phyloP scores from a whole-genome alignment of 1,140 invertebrate genomes.

The Trichomalopsis sarcophagae region DNA sequence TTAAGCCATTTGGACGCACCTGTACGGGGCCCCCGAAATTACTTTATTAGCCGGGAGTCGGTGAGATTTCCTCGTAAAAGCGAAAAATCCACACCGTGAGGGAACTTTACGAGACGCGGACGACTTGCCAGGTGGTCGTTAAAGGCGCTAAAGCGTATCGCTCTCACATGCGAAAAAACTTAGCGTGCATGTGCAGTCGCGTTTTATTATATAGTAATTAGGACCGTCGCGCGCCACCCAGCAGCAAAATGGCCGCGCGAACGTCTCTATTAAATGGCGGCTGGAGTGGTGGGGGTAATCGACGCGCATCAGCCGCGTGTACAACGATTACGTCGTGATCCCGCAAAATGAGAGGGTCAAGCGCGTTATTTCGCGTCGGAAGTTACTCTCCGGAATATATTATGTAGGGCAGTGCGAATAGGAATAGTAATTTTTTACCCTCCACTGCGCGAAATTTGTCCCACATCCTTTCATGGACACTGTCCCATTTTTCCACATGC shows the following conservation, averaged over 20 bases:
- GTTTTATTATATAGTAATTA: slow-evolving; percentile 54
- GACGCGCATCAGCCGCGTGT: neutral
- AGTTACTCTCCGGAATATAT: too few relatives aligned
- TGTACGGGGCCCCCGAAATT: neutral
- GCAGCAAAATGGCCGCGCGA: slow-evolving; percentile 47
- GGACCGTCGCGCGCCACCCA: slow-evolving; percentile 42
- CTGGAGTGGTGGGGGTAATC: slow-evolving; percentile 38
- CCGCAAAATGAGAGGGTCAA: neutral
- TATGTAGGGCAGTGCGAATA: neutral
- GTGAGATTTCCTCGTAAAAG: slow-evolving; percentile 13
- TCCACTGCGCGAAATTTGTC: neutral
- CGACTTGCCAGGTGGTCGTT: slow-evolving; percentile 52
- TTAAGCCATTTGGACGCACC: neutral
- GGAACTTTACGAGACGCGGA: slow-evolving; percentile 38
- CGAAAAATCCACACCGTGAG: slow-evolving; percentile 22
- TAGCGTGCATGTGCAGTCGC: slow-evolving; percentile 32
- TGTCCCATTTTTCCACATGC: neutral
- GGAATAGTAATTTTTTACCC: neutral
- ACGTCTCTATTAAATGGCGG: slow-evolving; percentile 54
- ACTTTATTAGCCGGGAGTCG: neutral
- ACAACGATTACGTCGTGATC: neutral
- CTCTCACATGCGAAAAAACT: slow-evolving; percentile 16
- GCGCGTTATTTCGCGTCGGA: neutral
- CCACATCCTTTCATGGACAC: neutral
- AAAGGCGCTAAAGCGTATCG: slow-evolving; percentile 53